Conservation (phyloP, 2,797 vertebrate genomes). For the Psittacula echo region DNA sequence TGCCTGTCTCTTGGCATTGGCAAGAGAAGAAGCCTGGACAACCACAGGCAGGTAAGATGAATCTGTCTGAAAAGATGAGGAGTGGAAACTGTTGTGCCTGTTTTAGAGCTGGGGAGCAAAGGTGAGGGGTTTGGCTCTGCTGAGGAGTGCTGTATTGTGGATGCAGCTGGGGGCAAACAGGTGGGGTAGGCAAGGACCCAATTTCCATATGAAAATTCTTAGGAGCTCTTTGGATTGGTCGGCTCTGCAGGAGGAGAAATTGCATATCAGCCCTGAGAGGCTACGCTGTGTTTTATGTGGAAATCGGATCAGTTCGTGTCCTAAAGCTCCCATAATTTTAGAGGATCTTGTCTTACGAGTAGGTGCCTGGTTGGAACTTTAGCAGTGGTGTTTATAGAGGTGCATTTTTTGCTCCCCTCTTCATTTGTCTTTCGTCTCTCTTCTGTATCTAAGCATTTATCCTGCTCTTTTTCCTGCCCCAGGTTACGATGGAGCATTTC, state of each 20-base stretch:
- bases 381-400: not conserved
- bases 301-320: rapidly evolving
- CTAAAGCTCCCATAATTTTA: not conserved
- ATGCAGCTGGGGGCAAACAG: not conserved
- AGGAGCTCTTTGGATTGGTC: not conserved
- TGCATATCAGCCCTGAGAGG: not conserved
- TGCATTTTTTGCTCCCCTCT: not conserved
- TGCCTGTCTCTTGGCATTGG: not conserved
- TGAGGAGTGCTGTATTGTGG: rapidly evolving
- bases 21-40: not conserved
- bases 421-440: not conserved
- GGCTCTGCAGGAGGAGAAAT: not conserved
- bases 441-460: not conserved
- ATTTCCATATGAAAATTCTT: not conserved
- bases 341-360: not conserved
- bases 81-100: rapidly evolving
- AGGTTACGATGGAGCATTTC: not conserved
- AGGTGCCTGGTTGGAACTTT: not conserved
- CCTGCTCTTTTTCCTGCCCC: not conserved
- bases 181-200: not conserved
- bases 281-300: not conserved
- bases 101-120: not conserved
- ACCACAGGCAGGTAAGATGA: not conserved
- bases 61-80: not conserved
- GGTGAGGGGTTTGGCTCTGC: not conserved